Evolutionary conservation across 2,113 vertebrate genomes (phyloP).

Genomic region (Semnopithecus entellus): DNA sequence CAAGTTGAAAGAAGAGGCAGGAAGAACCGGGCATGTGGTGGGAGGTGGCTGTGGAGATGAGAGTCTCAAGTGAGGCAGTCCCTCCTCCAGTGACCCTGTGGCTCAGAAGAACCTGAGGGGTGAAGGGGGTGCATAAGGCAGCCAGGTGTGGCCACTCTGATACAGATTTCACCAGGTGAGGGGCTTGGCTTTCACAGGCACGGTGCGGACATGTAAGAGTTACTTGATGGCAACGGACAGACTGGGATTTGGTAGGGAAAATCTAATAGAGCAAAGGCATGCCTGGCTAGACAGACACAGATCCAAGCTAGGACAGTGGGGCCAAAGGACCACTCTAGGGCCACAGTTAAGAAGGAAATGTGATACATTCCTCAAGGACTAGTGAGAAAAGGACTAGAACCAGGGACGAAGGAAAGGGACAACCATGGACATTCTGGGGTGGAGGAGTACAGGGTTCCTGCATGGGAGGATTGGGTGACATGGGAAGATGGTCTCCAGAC

Average conservation of each 20-base stretch:
- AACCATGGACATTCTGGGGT: not conserved
- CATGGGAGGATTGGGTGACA: fast-evolving
- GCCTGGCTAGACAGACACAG: not conserved
- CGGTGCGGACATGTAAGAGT: not conserved
- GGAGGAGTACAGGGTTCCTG: not conserved
- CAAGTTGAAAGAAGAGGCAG: not conserved
- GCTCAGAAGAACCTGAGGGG: fast-evolving
- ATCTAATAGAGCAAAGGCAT: not conserved
- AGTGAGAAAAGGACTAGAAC: not conserved
- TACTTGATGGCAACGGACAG: not conserved
- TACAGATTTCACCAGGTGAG: not conserved
- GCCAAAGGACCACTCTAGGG: not conserved
- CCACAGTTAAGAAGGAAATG: not conserved
- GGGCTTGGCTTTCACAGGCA: not conserved
- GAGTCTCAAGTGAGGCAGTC: not conserved
- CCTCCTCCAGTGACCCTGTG: not conserved
- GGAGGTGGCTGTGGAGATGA: not conserved
- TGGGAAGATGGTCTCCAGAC: not conserved
- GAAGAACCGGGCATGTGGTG: not conserved
- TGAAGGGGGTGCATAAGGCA: too few relatives aligned
- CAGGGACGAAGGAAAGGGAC: not conserved
- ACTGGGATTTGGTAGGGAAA: not conserved
- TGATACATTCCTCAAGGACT: not conserved
- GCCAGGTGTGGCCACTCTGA: too few relatives aligned
- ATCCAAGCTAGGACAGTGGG: not conserved